Evolutionary conservation across 2,888 invertebrate species (phyloP).

Genomic region (Melolontha melolontha): DNA sequence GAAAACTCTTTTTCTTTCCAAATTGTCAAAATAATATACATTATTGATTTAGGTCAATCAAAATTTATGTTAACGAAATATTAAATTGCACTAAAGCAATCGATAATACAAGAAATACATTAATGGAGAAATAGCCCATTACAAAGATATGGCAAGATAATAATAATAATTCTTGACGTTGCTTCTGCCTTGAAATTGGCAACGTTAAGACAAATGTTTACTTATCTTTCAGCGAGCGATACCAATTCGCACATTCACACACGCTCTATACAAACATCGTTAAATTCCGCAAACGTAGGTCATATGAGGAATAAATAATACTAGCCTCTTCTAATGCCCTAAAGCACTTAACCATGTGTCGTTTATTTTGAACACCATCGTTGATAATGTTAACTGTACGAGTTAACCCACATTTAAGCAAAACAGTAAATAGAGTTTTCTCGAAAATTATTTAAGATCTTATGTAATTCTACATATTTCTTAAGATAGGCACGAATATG

Average conservation of each 20-base stretch:
- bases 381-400: conserved; percentile 13
- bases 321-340: conserved; percentile 16
- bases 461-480: no score
- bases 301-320: conserved; percentile 9
- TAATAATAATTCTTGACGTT: background rate
- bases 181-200: background rate
- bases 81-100: no score
- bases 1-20: no score
- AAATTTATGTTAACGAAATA: no score
- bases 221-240: conserved; percentile 1
- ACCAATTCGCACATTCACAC: conserved; percentile 1
- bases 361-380: conserved; percentile 13
- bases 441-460: conserved; percentile 10
- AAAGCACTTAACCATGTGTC: conserved; percentile 20
- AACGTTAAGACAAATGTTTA: conserved; percentile 30
- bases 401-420: background rate
- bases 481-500: no score
- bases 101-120: no score
- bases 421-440: conserved; percentile 14
- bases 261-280: background rate
- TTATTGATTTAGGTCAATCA: no score
- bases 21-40: no score
- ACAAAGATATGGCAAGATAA: no score
- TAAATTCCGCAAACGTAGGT: conserved; percentile 12
- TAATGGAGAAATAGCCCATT: no score